These are phyloP conservation scores for Tiliacea aurago DNA, from an alignment of 2,888 invertebrate species.

Conservation along the genomic window DNA sequence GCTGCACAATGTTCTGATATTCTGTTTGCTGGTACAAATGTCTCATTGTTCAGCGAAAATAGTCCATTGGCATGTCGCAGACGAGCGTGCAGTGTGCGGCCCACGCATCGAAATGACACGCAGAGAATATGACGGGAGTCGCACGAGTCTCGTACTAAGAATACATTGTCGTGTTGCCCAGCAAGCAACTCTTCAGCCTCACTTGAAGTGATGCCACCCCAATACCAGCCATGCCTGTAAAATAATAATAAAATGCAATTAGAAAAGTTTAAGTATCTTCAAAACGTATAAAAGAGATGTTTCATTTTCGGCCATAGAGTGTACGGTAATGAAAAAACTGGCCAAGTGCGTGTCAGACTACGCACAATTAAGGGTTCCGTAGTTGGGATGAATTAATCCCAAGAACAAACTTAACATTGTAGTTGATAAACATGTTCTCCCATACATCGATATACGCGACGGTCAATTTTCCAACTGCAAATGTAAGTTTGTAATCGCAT, in stretches of 20 bases:
- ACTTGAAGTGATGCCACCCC: constrained; percentile 93
- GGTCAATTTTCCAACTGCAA: no score
- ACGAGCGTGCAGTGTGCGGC: constrained; percentile 93
- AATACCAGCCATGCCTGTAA: constrained; percentile 93
- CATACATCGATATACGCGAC: no score
- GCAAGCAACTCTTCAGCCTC: constrained; percentile 93
- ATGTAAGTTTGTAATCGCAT: no score
- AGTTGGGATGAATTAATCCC: no score
- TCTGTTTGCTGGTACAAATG: constrained; percentile 88
- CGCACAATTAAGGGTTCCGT: no score
- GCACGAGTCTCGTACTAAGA: constrained; percentile 94
- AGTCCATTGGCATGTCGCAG: constrained; percentile 93
- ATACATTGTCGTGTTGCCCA: constrained; percentile 93
- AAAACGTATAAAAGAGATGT: background rate
- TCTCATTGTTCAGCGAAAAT: constrained; percentile 91
- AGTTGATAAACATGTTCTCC: no score
- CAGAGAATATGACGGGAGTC: constrained; percentile 93
- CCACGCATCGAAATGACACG: constrained; percentile 93
- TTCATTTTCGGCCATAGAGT: no score
- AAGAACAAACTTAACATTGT: no score
- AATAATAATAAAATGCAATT: constrained; percentile 3
- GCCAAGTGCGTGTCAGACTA: no score
- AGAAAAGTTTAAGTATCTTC: background rate
- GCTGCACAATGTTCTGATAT: constrained; percentile 89
- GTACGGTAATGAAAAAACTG: no score